phyloP scores from a whole-genome alignment of 1,140 invertebrate species.

The Cephus cinctus region DNA sequence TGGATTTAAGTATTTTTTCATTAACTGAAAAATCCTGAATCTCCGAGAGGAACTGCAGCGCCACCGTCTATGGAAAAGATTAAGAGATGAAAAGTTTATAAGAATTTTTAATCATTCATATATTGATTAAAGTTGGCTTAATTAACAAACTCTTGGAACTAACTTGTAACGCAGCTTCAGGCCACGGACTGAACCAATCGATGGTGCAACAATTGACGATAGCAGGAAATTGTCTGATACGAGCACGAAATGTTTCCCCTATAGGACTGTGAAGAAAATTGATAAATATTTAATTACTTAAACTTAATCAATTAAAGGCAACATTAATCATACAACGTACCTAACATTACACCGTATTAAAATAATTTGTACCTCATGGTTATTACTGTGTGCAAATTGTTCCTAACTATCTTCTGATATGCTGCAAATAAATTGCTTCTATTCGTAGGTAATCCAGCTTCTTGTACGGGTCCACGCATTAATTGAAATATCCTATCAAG shows the following conservation, averaged over 20 bases:
- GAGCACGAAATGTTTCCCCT: slow-evolving; percentile 64
- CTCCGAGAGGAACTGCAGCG: slow-evolving; percentile 53
- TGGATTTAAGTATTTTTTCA: slow-evolving; percentile 53
- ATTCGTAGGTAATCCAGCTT: slow-evolving; percentile 65
- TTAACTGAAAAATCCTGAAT: slow-evolving; percentile 58
- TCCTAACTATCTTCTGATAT: slow-evolving; percentile 66
- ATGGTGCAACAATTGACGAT: slow-evolving; percentile 76
- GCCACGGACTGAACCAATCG: slow-evolving; percentile 74
- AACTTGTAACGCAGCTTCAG: slow-evolving; percentile 62
- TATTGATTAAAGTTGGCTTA: neutral
- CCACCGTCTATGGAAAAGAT: slow-evolving; percentile 48
- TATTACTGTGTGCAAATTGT: slow-evolving; percentile 64
- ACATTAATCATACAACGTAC: neutral
- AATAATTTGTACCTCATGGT: slow-evolving; percentile 61
- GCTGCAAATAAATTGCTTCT: slow-evolving; percentile 72
- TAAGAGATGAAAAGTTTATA: neutral
- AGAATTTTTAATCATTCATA: slow-evolving; percentile 1
- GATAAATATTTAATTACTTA: slow-evolving; percentile 2
- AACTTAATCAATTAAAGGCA: slow-evolving; percentile 4
- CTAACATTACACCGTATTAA: neutral
- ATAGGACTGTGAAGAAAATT: slow-evolving; percentile 62
- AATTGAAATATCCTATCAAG: slow-evolving; percentile 63
- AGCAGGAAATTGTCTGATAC: slow-evolving; percentile 72
- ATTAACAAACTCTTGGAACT: too few species aligned
- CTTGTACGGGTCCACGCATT: slow-evolving; percentile 64